Conservation (phyloP, 1,140 invertebrate genomes). For the Manduca sexta region DNA sequence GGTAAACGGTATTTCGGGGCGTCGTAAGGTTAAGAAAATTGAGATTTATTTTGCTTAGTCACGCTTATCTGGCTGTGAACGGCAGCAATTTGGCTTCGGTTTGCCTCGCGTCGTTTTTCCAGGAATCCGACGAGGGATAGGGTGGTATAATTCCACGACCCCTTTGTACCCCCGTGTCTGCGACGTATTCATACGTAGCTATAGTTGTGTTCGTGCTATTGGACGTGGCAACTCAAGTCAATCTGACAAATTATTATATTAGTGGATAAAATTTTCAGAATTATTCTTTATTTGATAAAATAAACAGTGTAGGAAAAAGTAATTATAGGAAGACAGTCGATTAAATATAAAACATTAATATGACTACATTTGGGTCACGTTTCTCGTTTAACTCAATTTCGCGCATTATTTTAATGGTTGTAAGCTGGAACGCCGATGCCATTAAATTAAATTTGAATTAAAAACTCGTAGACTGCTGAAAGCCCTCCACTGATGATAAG, state of each 20-base stretch:
- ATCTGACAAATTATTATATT: background rate
- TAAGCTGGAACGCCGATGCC: background rate
- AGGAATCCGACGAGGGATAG: slow-evolving; percentile 30
- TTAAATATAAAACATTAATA: no score
- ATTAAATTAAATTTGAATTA: background rate
- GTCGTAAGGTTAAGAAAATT: slow-evolving; percentile 1
- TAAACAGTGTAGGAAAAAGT: no score
- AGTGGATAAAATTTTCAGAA: no score
- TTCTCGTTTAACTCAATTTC: no score
- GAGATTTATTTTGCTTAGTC: slow-evolving; percentile 7
- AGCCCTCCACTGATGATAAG: slow-evolving; percentile 23
- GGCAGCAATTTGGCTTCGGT: slow-evolving; percentile 5
- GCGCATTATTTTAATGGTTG: no score
- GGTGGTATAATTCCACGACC: slow-evolving; percentile 33
- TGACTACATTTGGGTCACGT: no score
- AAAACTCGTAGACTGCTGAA: slow-evolving; percentile 3
- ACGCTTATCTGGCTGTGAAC: slow-evolving; percentile 3
- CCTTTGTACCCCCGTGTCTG: slow-evolving; percentile 23
- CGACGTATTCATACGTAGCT: background rate
- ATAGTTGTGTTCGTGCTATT: background rate
- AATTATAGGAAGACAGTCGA: no score
- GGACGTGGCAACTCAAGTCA: background rate
- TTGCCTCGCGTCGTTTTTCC: slow-evolving; percentile 24
- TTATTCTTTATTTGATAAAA: no score
- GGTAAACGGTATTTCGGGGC: background rate